Evolutionary conservation across 1,140 invertebrate genomes (phyloP).

Genomic region (Neodiprion pinetum): DNA sequence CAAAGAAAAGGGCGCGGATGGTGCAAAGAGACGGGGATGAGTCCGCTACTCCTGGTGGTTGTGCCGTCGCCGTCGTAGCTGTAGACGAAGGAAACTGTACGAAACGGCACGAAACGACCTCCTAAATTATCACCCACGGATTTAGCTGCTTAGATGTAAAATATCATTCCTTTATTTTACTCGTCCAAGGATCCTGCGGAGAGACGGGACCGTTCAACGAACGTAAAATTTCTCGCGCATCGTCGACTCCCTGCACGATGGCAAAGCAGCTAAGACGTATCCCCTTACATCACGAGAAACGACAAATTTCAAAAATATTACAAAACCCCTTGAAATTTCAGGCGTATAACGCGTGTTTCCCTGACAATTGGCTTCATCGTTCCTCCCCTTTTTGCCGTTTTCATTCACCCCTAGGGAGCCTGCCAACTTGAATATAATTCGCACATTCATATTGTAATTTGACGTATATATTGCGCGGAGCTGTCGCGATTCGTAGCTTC

Average conservation of each 20-base stretch:
- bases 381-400: no score
- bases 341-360: no score
- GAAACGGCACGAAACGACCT: constrained; percentile 25
- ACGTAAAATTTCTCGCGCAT: no score
- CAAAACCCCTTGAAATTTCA: no score
- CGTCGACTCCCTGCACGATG: no score
- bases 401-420: no score
- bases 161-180: constrained; percentile 19
- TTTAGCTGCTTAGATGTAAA: constrained; percentile 37
- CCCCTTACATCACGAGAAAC: neutral
- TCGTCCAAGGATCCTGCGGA: neutral
- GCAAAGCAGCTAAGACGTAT: neutral
- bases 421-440: no score
- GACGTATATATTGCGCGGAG: neutral
- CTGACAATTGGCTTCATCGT: no score
- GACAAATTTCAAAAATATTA: neutral
- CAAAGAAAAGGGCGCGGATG: neutral
- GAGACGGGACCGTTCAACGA: no score
- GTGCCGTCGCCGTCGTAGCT: neutral
- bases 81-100: neutral
- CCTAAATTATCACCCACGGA: constrained; percentile 41
- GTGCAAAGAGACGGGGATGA: no score
- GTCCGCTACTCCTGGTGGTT: no score
- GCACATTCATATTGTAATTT: no score
- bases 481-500: constrained; percentile 13